A percentile compares a stretch with the other conserved stretches of the same genome.
These are phyloP conservation scores for Colletes latitarsis DNA, from an alignment of 1,140 invertebrate genomes.

Conservation along the genomic window DNA sequence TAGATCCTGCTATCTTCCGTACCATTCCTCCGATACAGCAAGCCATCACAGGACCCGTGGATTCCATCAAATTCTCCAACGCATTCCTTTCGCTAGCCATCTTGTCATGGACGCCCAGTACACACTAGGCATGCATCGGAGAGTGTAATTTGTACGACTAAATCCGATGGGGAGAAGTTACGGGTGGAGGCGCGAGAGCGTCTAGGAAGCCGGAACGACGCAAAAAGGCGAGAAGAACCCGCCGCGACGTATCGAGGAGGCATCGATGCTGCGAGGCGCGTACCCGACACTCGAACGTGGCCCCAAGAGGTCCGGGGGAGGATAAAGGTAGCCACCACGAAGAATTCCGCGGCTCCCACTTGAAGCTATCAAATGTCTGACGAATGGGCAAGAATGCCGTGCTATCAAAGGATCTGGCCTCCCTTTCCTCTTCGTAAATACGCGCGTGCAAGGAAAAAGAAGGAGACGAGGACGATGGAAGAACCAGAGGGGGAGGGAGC, in stretches of 20 bases:
- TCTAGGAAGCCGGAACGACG: neutral
- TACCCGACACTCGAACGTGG: slow-evolving; percentile 59
- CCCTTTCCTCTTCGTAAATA: slow-evolving; percentile 62
- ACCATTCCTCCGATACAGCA: too few species aligned
- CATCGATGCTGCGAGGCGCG: slow-evolving; percentile 54
- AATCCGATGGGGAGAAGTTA: slow-evolving; percentile 9
- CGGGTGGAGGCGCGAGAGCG: neutral
- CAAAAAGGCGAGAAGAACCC: slow-evolving; percentile 1
- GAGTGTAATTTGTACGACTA: slow-evolving; percentile 19
- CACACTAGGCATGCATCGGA: too few species aligned
- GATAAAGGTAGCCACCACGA: slow-evolving; percentile 62
- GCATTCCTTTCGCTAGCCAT: too few species aligned
- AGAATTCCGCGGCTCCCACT: slow-evolving; percentile 77
- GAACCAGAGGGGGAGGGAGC: slow-evolving; percentile 49
- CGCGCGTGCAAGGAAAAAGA: slow-evolving; percentile 59
- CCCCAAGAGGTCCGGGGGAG: slow-evolving; percentile 9
- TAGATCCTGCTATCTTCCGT: too few species aligned
- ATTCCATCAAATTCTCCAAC: too few species aligned
- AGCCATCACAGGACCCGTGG: too few species aligned
- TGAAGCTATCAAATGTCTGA: slow-evolving; percentile 81
- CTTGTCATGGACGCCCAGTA: too few species aligned
- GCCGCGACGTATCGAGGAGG: slow-evolving; percentile 48
- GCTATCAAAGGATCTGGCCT: slow-evolving; percentile 78
- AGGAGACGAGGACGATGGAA: slow-evolving; percentile 41
- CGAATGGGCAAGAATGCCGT: slow-evolving; percentile 79